These are phyloP conservation scores for Hyperoplus immaculatus DNA, from an alignment of 2,797 vertebrate genomes.

Conservation along the genomic window DNA sequence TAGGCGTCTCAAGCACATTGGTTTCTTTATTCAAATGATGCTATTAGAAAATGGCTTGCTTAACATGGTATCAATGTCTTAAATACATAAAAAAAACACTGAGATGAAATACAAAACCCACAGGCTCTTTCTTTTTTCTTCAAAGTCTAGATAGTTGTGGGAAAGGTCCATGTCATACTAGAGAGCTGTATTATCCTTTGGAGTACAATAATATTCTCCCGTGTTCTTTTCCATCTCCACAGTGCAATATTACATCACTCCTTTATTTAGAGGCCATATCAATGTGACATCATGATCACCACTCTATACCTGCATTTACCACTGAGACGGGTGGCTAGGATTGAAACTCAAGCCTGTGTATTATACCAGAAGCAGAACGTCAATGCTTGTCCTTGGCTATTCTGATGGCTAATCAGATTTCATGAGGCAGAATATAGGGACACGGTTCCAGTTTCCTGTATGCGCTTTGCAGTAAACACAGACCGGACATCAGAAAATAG, in stretches of 20 bases:
- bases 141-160: slow-evolving; percentile 59
- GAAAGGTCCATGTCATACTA: slow-evolving; percentile 53
- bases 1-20: slow-evolving; percentile 6
- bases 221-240: slow-evolving; percentile 55
- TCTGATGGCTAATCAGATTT: slow-evolving; percentile 70
- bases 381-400: slow-evolving; percentile 55
- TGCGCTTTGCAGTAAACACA: slow-evolving; percentile 28
- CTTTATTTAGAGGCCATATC: slow-evolving; percentile 76
- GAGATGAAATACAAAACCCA: slow-evolving; percentile 45
- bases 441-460: slow-evolving; percentile 57
- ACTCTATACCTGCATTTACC: slow-evolving; percentile 73
- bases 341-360: slow-evolving; percentile 69
- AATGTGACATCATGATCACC: slow-evolving; percentile 76
- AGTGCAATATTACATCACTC: slow-evolving; percentile 77
- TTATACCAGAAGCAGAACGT: slow-evolving; percentile 67
- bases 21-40: slow-evolving; percentile 28
- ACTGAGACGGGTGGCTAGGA: slow-evolving; percentile 47
- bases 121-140: slow-evolving; percentile 56
- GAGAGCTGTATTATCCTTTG: slow-evolving; percentile 65
- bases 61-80: slow-evolving; percentile 36
- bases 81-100: slow-evolving; percentile 26
- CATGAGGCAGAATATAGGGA: slow-evolving; percentile 47
- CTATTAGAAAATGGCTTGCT: slow-evolving; percentile 21
- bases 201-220: slow-evolving; percentile 61
- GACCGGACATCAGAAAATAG: slow-evolving; percentile 28